These are phyloP conservation scores for Scaptomyza flava DNA, from an alignment of 2,888 invertebrate species.

Conservation along the genomic window DNA sequence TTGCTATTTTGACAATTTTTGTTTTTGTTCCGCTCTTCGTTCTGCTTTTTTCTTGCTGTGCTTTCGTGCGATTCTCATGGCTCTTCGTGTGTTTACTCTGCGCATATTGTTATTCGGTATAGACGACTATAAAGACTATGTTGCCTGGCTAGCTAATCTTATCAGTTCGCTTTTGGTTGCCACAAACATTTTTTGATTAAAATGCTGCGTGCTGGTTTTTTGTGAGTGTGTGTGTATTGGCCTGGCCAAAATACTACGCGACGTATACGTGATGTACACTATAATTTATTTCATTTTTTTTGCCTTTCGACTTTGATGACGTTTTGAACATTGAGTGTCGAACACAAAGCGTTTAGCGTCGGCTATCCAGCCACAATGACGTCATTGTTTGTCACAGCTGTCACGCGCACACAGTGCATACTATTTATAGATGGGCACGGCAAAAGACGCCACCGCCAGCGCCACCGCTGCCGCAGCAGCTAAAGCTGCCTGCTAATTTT, in stretches of 20 bases:
- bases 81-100: slow-evolving; percentile 56
- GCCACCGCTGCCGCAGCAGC: slow-evolving; percentile 21
- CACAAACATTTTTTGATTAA: slow-evolving; percentile 12
- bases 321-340: slow-evolving; percentile 36
- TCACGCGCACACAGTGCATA: slow-evolving; percentile 68
- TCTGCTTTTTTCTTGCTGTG: slow-evolving; percentile 62
- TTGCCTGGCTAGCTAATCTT: slow-evolving; percentile 30
- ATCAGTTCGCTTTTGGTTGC: slow-evolving; percentile 42
- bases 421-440: slow-evolving; percentile 69
- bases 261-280: slow-evolving; percentile 53
- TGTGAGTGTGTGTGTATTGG: slow-evolving; percentile 34
- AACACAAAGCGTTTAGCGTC: slow-evolving; percentile 8
- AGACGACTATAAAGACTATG: not conserved
- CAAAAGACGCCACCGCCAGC: slow-evolving; percentile 21
- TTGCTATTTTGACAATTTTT: slow-evolving; percentile 72
- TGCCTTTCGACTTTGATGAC: slow-evolving; percentile 49
- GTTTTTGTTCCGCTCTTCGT: slow-evolving; percentile 64
- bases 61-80: slow-evolving; percentile 73
- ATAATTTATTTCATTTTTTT: not conserved
- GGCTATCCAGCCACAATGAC: slow-evolving; percentile 60
- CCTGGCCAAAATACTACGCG: slow-evolving; percentile 29
- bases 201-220: not conserved
- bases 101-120: slow-evolving; percentile 38
- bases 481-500: slow-evolving; percentile 69
- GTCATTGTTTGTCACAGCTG: slow-evolving; percentile 69